Percentiles rank a stretch among this genome's conserved stretches.
phyloP scores from a whole-genome alignment of 2,797 vertebrate genomes.

The Mycteria americana region DNA sequence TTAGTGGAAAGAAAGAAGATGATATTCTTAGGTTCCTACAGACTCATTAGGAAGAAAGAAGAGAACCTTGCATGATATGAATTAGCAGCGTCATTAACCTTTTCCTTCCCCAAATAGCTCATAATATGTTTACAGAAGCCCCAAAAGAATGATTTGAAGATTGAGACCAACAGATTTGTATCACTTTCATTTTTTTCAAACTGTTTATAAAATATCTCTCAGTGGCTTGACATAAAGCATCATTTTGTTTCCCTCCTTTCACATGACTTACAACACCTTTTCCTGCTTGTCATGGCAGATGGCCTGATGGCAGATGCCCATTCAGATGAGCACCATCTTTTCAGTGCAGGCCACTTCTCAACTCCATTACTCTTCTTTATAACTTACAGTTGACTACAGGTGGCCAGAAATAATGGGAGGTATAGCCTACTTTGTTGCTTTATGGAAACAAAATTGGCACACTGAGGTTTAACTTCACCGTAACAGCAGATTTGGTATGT shows the following conservation, averaged over 20 bases:
- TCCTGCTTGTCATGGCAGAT: not conserved
- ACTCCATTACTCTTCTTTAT: not conserved
- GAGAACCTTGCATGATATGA: slow-evolving; percentile 15
- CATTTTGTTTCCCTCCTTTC: slow-evolving; percentile 25
- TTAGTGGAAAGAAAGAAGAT: slow-evolving; percentile 44
- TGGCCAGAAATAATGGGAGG: not conserved
- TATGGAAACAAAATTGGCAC: not conserved
- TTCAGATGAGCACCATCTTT: slow-evolving; percentile 5
- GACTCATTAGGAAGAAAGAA: slow-evolving; percentile 46
- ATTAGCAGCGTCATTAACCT: slow-evolving; percentile 30
- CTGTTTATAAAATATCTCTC: slow-evolving; percentile 35
- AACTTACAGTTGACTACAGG: not conserved
- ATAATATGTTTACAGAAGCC: slow-evolving; percentile 25
- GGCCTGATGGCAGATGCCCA: not conserved
- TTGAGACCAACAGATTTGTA: slow-evolving; percentile 33
- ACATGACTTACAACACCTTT: slow-evolving; percentile 16
- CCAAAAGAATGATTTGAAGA: not conserved
- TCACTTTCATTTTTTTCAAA: slow-evolving; percentile 46
- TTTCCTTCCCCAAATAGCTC: slow-evolving; percentile 18
- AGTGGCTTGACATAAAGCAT: slow-evolving; percentile 14
- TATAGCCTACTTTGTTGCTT: not conserved
- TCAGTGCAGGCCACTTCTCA: not conserved
- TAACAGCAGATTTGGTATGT: not conserved
- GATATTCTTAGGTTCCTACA: slow-evolving; percentile 29
- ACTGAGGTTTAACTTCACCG: not conserved